Percentiles rank a stretch among this genome's conserved stretches.
Evolutionary conservation across 1,140 invertebrate genomes (phyloP).

Genomic region (Cydia fagiglandana): DNA sequence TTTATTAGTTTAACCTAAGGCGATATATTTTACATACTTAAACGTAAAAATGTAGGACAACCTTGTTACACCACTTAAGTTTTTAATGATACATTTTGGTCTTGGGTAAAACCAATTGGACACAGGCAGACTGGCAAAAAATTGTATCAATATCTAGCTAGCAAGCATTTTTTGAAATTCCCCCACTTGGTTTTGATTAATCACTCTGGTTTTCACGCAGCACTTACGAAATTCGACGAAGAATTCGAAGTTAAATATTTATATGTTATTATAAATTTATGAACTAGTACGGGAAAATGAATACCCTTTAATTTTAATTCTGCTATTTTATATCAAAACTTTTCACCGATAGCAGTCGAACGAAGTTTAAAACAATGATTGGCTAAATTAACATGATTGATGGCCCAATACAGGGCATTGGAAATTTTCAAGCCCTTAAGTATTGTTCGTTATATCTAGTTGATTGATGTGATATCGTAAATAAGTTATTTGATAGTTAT

Average conservation of each 20-base stretch:
- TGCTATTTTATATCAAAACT: constrained; percentile 8
- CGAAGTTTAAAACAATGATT: constrained; percentile 35
- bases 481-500: constrained; percentile 43
- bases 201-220: no score
- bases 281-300: no score
- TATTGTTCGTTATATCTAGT: constrained; percentile 35
- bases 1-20: not conserved
- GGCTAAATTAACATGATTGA: constrained; percentile 37
- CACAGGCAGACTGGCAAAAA: no score
- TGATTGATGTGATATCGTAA: constrained; percentile 35
- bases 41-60: not conserved
- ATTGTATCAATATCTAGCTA: no score
- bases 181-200: no score
- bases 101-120: no score
- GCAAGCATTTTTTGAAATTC: no score
- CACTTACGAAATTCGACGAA: no score
- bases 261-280: no score
- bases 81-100: not conserved
- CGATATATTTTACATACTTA: not conserved
- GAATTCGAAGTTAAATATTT: no score
- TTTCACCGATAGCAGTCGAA: not conserved
- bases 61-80: not conserved
- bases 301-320: not conserved
- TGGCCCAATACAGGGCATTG: constrained; percentile 21
- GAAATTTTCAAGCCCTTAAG: constrained; percentile 24